A percentile compares a stretch with the other conserved stretches of the same genome.
phyloP scores from a whole-genome alignment of 2,113 vertebrate genomes.

The Vulpes ferrilata region DNA sequence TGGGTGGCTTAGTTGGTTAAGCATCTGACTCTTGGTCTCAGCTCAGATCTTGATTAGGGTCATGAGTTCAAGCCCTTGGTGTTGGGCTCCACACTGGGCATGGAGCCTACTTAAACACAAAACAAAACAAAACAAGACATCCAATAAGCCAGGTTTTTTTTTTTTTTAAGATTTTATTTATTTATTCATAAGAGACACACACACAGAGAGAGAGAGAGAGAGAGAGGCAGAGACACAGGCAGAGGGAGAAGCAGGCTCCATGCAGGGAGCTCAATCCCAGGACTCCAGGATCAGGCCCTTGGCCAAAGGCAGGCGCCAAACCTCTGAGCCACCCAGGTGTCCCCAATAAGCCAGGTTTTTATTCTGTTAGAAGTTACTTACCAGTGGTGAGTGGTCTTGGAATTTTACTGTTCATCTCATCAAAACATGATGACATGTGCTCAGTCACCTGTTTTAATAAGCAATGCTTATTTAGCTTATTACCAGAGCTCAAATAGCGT shows the following conservation, averaged over 20 bases:
- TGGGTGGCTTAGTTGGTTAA: not conserved
- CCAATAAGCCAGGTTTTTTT: too few relatives aligned
- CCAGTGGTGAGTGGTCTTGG: not conserved
- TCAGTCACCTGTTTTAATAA: not conserved
- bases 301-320: too few relatives aligned
- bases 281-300: too few relatives aligned
- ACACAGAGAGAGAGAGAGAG: too few relatives aligned
- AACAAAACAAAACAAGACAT: too few relatives aligned
- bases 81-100: not conserved
- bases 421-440: not conserved
- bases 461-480: not conserved
- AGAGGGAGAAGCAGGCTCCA: too few relatives aligned
- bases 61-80: not conserved
- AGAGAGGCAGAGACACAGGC: too few relatives aligned
- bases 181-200: too few relatives aligned
- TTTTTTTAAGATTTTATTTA: too few relatives aligned
- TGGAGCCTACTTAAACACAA: not conserved
- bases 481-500: not conserved
- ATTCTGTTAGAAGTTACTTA: not conserved
- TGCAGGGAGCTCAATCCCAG: too few relatives aligned
- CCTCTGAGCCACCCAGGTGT: not conserved
- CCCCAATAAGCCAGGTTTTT: not conserved
- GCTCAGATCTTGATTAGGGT: not conserved
- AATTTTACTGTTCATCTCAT: not conserved
- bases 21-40: not conserved